Conservation (phyloP, 2,888 invertebrate species). For the Heliconius hortense region DNA sequence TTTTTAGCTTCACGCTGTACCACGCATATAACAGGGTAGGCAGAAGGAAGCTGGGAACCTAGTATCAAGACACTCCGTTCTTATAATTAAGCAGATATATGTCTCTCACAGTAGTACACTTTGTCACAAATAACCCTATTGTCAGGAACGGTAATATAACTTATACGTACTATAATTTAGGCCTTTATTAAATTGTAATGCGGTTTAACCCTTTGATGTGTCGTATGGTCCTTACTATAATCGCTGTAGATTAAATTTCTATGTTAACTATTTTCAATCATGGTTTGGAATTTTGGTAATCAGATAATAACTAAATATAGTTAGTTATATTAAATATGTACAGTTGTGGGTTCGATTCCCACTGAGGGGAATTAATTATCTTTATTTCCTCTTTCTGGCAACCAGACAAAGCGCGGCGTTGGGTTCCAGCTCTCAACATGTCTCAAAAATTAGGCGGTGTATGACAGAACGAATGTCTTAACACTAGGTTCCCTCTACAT, state of each 20-base stretch:
- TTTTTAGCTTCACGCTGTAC: too few relatives aligned
- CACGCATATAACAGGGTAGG: too few relatives aligned
- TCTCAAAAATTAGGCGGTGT: not conserved
- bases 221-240: not conserved
- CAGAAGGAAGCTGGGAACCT: too few relatives aligned
- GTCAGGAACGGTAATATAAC: not conserved
- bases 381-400: not conserved
- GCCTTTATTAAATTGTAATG: slow-evolving; percentile 11
- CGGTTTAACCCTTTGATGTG: slow-evolving; percentile 7
- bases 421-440: not conserved
- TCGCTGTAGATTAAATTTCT: slow-evolving; percentile 12
- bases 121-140: not conserved
- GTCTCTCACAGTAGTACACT: not conserved
- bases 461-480: not conserved
- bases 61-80: too few relatives aligned
- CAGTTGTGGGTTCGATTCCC: not conserved
- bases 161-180: not conserved
- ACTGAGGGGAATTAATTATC: not conserved
- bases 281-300: not conserved
- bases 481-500: not conserved
- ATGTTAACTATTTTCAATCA: slow-evolving; percentile 10
- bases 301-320: not conserved
- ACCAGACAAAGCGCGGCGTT: not conserved
- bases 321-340: too few relatives aligned
- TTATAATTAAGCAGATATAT: too few relatives aligned